Conservation (phyloP, 2,113 vertebrate genomes). For the Arvicanthis niloticus region DNA sequence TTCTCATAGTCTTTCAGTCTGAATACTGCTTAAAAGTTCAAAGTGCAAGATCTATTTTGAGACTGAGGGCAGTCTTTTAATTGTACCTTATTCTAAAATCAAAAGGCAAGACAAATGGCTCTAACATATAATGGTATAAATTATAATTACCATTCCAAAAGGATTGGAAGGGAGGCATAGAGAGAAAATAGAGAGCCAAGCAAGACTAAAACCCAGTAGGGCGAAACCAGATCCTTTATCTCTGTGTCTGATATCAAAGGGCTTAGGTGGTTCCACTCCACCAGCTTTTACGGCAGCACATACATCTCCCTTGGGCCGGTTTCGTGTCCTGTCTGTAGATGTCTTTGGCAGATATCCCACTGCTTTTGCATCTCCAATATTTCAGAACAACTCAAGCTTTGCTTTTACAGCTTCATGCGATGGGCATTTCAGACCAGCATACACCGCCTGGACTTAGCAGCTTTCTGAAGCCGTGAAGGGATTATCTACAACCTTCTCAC, state of each 20-base stretch:
- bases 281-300: not conserved
- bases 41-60: not conserved
- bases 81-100: not conserved
- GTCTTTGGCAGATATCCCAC: not conserved
- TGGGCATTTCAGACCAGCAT: not conserved
- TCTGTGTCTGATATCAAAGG: not conserved
- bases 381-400: not conserved
- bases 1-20: not conserved
- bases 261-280: not conserved
- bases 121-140: not conserved
- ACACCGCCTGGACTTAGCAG: too few species aligned
- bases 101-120: not conserved
- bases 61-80: not conserved
- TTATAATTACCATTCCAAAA: not conserved
- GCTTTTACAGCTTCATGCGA: not conserved
- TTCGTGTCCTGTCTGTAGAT: not conserved
- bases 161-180: too few species aligned
- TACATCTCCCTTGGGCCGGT: not conserved
- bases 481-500: too few species aligned
- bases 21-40: not conserved
- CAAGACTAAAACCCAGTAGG: not conserved
- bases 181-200: not conserved
- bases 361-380: not conserved
- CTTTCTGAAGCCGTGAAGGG: not conserved
- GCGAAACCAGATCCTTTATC: not conserved